These are phyloP conservation scores for Euleptes europaea DNA, from an alignment of 2,113 vertebrate species.

Conservation along the genomic window DNA sequence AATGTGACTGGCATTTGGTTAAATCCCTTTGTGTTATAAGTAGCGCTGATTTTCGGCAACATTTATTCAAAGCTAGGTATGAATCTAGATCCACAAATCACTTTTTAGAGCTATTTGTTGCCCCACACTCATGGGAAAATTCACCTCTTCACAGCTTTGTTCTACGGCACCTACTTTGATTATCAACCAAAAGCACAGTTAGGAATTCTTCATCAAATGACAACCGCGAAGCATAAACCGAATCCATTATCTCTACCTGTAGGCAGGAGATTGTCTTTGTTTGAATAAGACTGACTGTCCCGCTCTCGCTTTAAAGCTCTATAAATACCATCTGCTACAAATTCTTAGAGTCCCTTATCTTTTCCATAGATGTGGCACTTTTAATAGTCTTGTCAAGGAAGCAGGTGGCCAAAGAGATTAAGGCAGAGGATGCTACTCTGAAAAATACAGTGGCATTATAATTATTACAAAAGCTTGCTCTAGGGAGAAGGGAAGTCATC, in stretches of 20 bases:
- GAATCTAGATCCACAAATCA: not conserved
- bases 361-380: slow-evolving; percentile 12
- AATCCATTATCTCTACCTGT: not conserved
- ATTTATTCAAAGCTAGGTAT: not conserved
- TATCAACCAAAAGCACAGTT: not conserved
- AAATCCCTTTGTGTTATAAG: not conserved
- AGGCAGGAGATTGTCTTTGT: not conserved
- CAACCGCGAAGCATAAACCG: not conserved
- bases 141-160: not conserved
- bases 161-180: not conserved
- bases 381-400: slow-evolving; percentile 33
- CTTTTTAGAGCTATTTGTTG: not conserved
- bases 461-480: slow-evolving; percentile 25
- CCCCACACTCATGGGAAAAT: not conserved
- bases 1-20: not conserved
- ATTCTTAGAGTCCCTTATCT: slow-evolving; percentile 35
- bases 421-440: slow-evolving; percentile 8
- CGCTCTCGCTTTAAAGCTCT: not conserved
- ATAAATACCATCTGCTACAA: slow-evolving; percentile 5
- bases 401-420: slow-evolving; percentile 10
- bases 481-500: slow-evolving; percentile 14
- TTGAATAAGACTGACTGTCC: slow-evolving; percentile 1
- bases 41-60: not conserved
- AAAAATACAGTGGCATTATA: slow-evolving; percentile 22
- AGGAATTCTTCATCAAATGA: slow-evolving; percentile 4